Base-by-base conservation (phyloP, 2,797 vertebrate species). In the Pangasius djambal region DNA sequence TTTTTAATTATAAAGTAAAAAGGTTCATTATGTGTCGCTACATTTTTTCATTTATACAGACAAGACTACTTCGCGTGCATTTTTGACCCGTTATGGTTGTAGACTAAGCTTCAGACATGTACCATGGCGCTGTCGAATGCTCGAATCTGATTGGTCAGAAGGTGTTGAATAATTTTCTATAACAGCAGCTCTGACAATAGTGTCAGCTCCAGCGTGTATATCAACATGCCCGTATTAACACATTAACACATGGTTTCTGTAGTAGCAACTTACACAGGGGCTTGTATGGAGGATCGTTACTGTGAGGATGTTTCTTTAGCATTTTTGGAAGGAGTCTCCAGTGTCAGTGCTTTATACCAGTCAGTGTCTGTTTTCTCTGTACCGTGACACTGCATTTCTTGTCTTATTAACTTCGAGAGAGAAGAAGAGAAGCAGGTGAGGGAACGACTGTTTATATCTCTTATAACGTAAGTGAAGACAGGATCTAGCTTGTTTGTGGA, bases 1-100 rank as follows among this genome's bases (percentile, higher is more conserved):
- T 70, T 84, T 85, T 70, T 37, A 70, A 72, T 85, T 40, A 72
- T 85, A 85, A 34, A 37, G 16, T 4, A 85, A 69, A 63, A 85
- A 3, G 48, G 34, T 85, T 85, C 34, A 85, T 85, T 48, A 83
- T 28, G 22, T 40, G 25, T 28, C 6, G 0, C 79, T n/a, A 12
- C 13, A 65, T 44, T 28, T 63, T 63, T 81, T 9, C 34, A 44
- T 10, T 16, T 63, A 8, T 28, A 83, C 59, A 63, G 20, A 40
- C 37, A n/a, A 63, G 57, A 44, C 25, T 5, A 16, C 22, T 4
- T 44, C 0, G 5, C 0, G 16, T 48, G 6, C 9, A 9, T 37
- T 44, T 83, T 28, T 83, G 81, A n/a, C 34, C 25, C 59, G 0
- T 61, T 61, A 83, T 63, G 25, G 3, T 48, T 50, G 25, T 48